phyloP scores from a whole-genome alignment of 2,113 vertebrate genomes.

The Sphaerodactylus townsendi region DNA sequence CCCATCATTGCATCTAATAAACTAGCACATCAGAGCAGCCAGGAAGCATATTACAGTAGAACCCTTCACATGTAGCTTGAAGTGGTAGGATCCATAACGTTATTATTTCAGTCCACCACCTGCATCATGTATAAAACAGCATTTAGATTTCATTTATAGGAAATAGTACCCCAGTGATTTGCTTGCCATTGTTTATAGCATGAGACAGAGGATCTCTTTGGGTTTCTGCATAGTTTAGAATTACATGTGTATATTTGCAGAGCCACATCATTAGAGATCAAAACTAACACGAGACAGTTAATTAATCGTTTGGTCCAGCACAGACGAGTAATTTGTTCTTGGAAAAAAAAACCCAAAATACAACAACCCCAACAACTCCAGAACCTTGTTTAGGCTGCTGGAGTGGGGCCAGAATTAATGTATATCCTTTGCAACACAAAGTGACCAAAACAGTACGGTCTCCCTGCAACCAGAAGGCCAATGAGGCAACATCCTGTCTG shows the following conservation, averaged over 20 bases:
- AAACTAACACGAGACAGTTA: background rate
- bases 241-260: slow-evolving; percentile 7
- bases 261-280: background rate
- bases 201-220: slow-evolving; percentile 10
- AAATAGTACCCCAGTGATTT: slow-evolving; percentile 36
- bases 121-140: background rate
- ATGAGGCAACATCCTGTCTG: background rate
- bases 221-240: slow-evolving; percentile 32
- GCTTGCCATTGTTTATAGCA: background rate
- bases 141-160: slow-evolving; percentile 51
- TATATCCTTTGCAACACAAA: slow-evolving; percentile 33
- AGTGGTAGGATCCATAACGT: background rate
- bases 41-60: too few species aligned
- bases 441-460: slow-evolving; percentile 28
- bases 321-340: slow-evolving; percentile 29
- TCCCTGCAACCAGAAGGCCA: slow-evolving; percentile 36
- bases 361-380: background rate
- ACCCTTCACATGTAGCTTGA: background rate
- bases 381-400: slow-evolving; percentile 34
- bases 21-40: background rate
- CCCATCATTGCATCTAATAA: background rate
- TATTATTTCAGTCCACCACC: background rate
- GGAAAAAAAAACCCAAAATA: background rate
- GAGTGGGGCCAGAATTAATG: slow-evolving; percentile 47
- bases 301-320: slow-evolving; percentile 15